Base-by-base conservation (phyloP, 2,888 invertebrate genomes). In the Melieria picta region DNA sequence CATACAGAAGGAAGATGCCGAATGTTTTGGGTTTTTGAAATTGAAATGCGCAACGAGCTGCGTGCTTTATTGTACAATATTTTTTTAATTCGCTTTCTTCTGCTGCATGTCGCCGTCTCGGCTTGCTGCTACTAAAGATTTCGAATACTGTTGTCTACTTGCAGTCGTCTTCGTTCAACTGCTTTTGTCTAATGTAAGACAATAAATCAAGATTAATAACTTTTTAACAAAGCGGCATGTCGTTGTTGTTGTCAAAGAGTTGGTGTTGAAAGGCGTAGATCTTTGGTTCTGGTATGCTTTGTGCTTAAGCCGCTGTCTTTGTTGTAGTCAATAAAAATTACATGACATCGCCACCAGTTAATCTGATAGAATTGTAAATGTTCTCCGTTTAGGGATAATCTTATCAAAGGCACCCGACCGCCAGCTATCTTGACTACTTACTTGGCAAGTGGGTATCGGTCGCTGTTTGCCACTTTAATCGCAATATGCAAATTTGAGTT, bases 171-270 rank as follows among this genome's bases (percentile, higher is more conserved):
- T 30, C 11, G 62, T 62, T 65, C 42, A 71, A 69, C 50, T 60
- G 58, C 65, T 64, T 63, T 66, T 71, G 57, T 71, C 30, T 63
- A 61, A 67, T 67, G 67, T 64, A 30, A 62, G 50, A 11, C 58
- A 67, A 72, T 72, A 64, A 72, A 72, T 72, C 63, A 72, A 67
- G 67, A 57, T 63, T 52, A 64, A 67, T 52, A 50, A 63, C 48
- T 67, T 67, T 67, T 67, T 61, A 67, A 67, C 30, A 46, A 30
- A 50, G 16, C 50, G 10, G 48, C 45, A 52, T 60, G 60, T 50
- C 45, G 67, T 67, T 30, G 61, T 60, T 52, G 48, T 52, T 67
- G 45, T 50, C 61, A 52, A 67, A 61, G 45, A 52, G 60, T 5
- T 61, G 60, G 67, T 67, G 52, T 67, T 67, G 52, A 67, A 67